These are phyloP conservation scores for Anaspis maculata DNA, from an alignment of 2,888 invertebrate genomes.

Conservation along the genomic window DNA sequence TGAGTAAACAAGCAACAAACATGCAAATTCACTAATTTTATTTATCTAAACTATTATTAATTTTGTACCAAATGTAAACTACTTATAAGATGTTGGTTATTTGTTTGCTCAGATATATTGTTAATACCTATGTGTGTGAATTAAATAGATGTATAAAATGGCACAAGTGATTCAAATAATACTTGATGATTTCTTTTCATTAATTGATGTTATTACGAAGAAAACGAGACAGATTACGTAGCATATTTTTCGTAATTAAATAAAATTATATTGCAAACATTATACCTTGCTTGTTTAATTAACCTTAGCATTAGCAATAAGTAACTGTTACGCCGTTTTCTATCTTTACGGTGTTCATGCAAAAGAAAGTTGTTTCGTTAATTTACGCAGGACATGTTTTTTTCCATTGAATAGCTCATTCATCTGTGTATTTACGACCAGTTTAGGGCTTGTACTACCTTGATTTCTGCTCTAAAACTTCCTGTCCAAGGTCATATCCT, in stretches of 20 bases:
- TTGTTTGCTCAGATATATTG: slow-evolving; percentile 25
- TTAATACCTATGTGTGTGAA: slow-evolving; percentile 25
- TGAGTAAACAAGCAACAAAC: slow-evolving; percentile 16
- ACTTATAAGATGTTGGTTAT: slow-evolving; percentile 19
- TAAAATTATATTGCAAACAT: slow-evolving; percentile 24
- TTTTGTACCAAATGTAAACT: background rate
- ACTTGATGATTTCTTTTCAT: slow-evolving; percentile 22
- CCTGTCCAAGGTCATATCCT: no score
- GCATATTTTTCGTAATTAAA: slow-evolving; percentile 42
- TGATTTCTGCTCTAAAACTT: no score
- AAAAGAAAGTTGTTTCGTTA: no score
- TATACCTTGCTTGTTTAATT: no score
- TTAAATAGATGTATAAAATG: slow-evolving; percentile 25
- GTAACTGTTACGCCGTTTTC: no score
- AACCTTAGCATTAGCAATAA: no score
- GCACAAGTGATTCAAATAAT: slow-evolving; percentile 26
- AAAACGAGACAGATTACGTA: slow-evolving; percentile 29
- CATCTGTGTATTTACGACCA: no score
- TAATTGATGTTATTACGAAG: slow-evolving; percentile 30
- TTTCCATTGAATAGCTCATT: no score
- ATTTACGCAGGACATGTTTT: no score
- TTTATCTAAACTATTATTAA: background rate
- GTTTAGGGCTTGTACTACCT: no score
- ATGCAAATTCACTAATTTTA: background rate
- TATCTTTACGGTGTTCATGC: no score